These are phyloP conservation scores for Melitaea athalia DNA, from an alignment of 2,888 invertebrate species.

Conservation along the genomic window DNA sequence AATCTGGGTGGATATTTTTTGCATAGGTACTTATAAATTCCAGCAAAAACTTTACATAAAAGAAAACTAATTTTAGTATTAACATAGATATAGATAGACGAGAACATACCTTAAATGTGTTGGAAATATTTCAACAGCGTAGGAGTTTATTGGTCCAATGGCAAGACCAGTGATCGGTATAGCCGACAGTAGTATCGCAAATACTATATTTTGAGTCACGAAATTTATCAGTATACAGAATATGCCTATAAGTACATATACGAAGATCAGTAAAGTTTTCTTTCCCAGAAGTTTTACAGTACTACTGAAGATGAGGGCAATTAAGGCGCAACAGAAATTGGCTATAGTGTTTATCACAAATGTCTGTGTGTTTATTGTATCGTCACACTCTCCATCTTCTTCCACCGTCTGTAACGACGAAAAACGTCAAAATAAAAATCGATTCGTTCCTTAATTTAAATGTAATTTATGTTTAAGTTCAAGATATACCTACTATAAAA, in stretches of 20 bases:
- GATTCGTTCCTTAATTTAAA: too few relatives aligned
- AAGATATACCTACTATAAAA: too few relatives aligned
- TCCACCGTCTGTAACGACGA: constrained; percentile 54
- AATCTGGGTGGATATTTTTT: too few relatives aligned
- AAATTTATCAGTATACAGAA: constrained; percentile 67
- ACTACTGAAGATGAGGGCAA: constrained; percentile 60
- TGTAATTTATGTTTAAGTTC: too few relatives aligned
- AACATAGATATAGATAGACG: too few relatives aligned
- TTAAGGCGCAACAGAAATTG: constrained; percentile 57
- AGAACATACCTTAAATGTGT: constrained; percentile 67
- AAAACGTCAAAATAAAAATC: too few relatives aligned
- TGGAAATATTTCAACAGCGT: constrained; percentile 72
- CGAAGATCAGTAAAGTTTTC: constrained; percentile 58
- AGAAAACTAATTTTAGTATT: too few relatives aligned
- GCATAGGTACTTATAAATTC: too few relatives aligned
- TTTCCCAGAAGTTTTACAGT: constrained; percentile 69
- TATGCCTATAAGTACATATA: constrained; percentile 58
- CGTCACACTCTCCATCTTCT: constrained; percentile 54
- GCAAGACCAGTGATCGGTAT: constrained; percentile 62
- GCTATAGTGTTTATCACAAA: constrained; percentile 65
- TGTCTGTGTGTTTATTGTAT: constrained; percentile 63
- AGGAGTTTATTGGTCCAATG: constrained; percentile 74
- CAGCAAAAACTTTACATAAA: too few relatives aligned
- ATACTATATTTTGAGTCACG: constrained; percentile 61
- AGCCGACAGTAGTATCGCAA: constrained; percentile 65